phyloP scores from a whole-genome alignment of 2,113 vertebrate genomes.

The Riparia riparia region DNA sequence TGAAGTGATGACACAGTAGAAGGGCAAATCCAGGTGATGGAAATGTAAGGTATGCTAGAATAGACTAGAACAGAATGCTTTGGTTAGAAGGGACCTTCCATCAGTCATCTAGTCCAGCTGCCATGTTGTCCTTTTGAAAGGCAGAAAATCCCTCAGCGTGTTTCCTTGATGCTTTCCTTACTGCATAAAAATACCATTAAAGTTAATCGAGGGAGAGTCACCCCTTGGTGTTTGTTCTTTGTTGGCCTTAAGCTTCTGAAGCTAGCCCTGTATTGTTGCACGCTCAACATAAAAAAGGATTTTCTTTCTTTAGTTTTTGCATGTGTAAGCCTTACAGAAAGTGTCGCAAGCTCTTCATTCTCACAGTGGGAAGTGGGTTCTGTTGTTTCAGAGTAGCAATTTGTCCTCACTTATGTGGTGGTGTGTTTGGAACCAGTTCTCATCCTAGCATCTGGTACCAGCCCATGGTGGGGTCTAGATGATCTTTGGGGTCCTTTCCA shows the following conservation, averaged over 20 bases:
- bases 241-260: neutral
- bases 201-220: neutral
- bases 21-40: neutral
- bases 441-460: neutral
- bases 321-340: neutral
- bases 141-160: neutral
- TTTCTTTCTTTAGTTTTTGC: neutral
- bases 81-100: neutral
- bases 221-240: neutral
- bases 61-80: neutral
- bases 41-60: neutral
- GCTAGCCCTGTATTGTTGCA: neutral
- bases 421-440: neutral
- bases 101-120: fast-evolving
- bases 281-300: neutral
- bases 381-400: neutral
- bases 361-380: neutral
- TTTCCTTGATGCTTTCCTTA: neutral
- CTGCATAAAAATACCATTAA: neutral
- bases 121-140: neutral
- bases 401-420: neutral
- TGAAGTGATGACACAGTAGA: neutral
- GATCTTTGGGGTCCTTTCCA: neutral
- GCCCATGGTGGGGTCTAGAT: neutral
- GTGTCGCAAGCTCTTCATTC: neutral